Evolutionary conservation across 2,113 vertebrate species (phyloP).

Genomic region (Hippocampus guttulatus): DNA sequence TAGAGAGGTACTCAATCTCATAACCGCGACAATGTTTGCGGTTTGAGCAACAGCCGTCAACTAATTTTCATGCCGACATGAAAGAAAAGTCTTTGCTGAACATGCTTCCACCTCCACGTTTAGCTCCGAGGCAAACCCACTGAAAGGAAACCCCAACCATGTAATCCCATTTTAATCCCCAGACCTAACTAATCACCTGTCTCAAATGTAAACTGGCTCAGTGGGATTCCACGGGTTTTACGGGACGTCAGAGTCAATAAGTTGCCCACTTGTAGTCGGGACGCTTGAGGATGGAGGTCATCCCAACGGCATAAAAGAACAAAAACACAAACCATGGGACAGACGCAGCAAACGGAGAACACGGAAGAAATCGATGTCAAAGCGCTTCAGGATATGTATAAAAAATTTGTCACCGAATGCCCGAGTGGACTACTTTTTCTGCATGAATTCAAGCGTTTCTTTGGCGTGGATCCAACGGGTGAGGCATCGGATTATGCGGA

Average conservation of each 20-base stretch:
- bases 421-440: slow-evolving; percentile 68
- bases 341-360: slow-evolving; percentile 53
- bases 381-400: slow-evolving; percentile 73
- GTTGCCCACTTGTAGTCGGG: neutral
- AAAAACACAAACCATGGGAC: slow-evolving; percentile 58
- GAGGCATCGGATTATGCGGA: slow-evolving; percentile 70
- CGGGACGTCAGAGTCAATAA: slow-evolving; percentile 7
- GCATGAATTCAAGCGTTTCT: slow-evolving; percentile 75
- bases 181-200: slow-evolving; percentile 38
- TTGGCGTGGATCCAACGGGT: slow-evolving; percentile 62
- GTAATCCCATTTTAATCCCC: slow-evolving; percentile 43
- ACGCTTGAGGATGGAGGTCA: neutral
- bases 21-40: neutral
- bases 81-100: neutral
- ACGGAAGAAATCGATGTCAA: slow-evolving; percentile 59
- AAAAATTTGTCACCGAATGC: slow-evolving; percentile 70
- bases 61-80: neutral
- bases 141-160: slow-evolving; percentile 33
- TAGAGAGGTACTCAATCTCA: no score
- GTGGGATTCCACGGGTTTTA: slow-evolving; percentile 29
- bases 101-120: neutral
- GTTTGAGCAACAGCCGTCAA: neutral
- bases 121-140: slow-evolving; percentile 8
- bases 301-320: slow-evolving; percentile 10
- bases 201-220: slow-evolving; percentile 12